Evolutionary conservation across 2,888 invertebrate species (phyloP), one percentile per base, ranked within the genome.

Genomic region (Entomobrya multifasciata): DNA sequence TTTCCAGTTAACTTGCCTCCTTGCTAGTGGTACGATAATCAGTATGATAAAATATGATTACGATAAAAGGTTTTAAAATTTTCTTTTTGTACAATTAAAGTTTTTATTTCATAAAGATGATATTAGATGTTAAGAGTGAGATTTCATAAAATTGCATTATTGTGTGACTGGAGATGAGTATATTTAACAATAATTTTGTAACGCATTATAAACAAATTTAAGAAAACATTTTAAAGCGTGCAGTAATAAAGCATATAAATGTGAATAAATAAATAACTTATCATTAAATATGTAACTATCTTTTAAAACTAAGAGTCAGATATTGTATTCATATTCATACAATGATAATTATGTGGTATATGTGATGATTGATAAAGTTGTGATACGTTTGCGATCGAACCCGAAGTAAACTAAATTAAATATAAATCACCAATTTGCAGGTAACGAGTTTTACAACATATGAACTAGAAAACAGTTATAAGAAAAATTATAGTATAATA

Each of bases 1-100:
- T 97, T 97, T 94, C 95, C 95, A 91, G 97, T 97, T 91, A 97
- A 97, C 93, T 94, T 96, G 91, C 97, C 96, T 91, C 96, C 97
- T 88, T 97, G 97, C 93, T 67, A 44, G 20, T 22, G 3, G 55
- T 20, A 49, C 10, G 15, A 49, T 49, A 6, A 20, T 3, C 22
- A 3, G 22, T 6, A 20, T 55, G 22, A 55, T 20, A 52, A 55
- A 55, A 52, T 52, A 20, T 52, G 15, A 13, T n/a, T 52, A n/a
- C n/a, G n/a, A n/a, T n/a, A n/a, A n/a, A n/a, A 49, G 49, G 3
- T 55, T 10, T 55, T 57, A 57, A 8, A 22, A 25, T 25, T 57
- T 20, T n/a, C n/a, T 57, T 22, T 22, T 57, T 57, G 57, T 25
- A 11, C 11, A 25, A 30, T 15, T 62, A 3, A 1, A 62, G n/a